Base-by-base conservation (phyloP, 2,888 invertebrate genomes). In the Amorpha juglandis region DNA sequence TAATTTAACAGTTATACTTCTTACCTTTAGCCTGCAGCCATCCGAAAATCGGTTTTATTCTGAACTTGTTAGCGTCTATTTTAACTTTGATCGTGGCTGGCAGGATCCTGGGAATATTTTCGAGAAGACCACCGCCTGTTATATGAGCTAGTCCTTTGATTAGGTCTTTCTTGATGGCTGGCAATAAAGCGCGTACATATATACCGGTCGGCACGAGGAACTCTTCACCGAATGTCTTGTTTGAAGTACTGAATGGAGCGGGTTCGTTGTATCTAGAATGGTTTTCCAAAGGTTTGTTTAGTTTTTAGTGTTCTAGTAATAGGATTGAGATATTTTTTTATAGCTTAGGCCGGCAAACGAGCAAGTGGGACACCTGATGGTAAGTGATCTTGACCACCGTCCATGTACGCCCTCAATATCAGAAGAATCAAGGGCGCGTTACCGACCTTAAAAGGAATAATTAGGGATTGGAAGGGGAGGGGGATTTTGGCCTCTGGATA, bases 61-160 rank as follows among this genome's bases (percentile, higher is more conserved):
- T 92, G 94, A 98, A 97, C 70, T 94, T 95, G 0, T 87, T 89
- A 27, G 97, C 97, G 83, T 98, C 96, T 68, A 98, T 75, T 63
- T 91, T 89, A 0, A 96, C 96, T 47, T 94, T 95, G 33, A 96
- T 87, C 9, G 94, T 91, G 0, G 94, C 83, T 0, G 98, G 97
- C 65, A 99, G 90, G 52, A 99, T 95, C 69, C 99, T 94, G 0
- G 97, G 96, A 62, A 99, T 95, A 83, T 99, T 99, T 87, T 98
- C 98, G 6, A 96, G 84, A 2, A 99, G 91, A 0, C 99, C 99
- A 0, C 98, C 98, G 0, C 98, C 98, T 0, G 98, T 98, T 67
- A 99, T 98, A 80, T 99, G 99, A 0, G 98, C 98, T 72, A 98
- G 94, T 0, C 96, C 98, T 82, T 98, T 98, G 0, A 99, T 94